Evolutionary conservation across 2,888 invertebrate genomes (phyloP), one percentile per base, ranked within the genome.

Genomic region (Pammene fasciana): DNA sequence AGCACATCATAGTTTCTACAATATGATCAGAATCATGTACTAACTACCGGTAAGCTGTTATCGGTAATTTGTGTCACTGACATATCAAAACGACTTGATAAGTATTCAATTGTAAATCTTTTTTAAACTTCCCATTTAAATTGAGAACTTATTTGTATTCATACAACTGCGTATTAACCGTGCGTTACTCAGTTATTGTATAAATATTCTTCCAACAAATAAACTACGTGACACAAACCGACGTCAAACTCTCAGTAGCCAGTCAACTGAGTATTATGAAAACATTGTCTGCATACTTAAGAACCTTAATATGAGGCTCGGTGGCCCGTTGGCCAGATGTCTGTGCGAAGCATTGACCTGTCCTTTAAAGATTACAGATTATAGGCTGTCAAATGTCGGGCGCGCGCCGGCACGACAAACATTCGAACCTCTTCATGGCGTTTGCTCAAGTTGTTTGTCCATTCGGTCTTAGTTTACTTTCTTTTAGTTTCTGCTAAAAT

Each of bases 381-480:
- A 70, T 60, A 46, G 38, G 36, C 70, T 65, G 70, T 65, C 70
- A 65, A 41, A 70, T 65, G 70, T 65, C 65, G 55, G 54, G 54
- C 54, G 54, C 54, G 45, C 60, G 61, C 54, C 55, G 11, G 48
- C 60, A 38, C 52, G 65, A 56, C 70, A 65, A 66, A 54, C 65
- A 65, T 71, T 65, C 59, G 50, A 48, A 55, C 65, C 71, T 61
- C 68, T 57, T 52, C 68, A 59, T 38, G 52, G 36, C 57, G 50
- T 59, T 52, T 65, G 18, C 52, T 72, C 71, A 70, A 68, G 71
- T 72, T 84, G 80, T 83, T 81, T 82, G 77, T 76, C 75, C 79
- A 75, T 79, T 75, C 67, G 71, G 65, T 36, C 70, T 71, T 71
- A 76, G 81, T 79, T 81, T 82, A 72, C 78, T 79, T 82, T 83